A percentile compares a stretch with the other conserved stretches of the same genome.
These are phyloP conservation scores for Lepidostoma basale DNA, from an alignment of 1,140 invertebrate species.

Conservation along the genomic window DNA sequence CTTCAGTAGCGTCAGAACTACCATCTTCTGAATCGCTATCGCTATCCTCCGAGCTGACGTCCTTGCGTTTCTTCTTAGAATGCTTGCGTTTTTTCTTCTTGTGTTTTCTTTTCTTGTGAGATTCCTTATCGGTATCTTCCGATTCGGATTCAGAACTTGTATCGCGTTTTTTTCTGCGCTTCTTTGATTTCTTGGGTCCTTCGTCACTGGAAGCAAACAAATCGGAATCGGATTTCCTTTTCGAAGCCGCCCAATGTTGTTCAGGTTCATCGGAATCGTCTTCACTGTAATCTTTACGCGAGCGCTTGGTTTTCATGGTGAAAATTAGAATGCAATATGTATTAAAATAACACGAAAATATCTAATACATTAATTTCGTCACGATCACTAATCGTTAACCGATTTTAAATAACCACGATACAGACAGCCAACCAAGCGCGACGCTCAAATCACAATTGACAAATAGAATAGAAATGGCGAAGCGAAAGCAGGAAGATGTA, in stretches of 20 bases:
- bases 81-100: slow-evolving; percentile 62
- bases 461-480: too few species aligned
- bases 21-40: slow-evolving; percentile 47
- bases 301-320: slow-evolving; percentile 34
- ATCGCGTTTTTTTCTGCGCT: slow-evolving; percentile 56
- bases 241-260: background rate
- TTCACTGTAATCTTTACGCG: slow-evolving; percentile 1
- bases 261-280: slow-evolving; percentile 5
- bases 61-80: slow-evolving; percentile 54
- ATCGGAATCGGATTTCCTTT: slow-evolving; percentile 1
- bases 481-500: too few species aligned
- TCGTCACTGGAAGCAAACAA: slow-evolving; percentile 28
- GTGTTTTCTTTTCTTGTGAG: slow-evolving; percentile 57
- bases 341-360: too few species aligned
- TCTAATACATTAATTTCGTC: too few species aligned
- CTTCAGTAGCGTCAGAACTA: slow-evolving; percentile 52
- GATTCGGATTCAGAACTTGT: slow-evolving; percentile 54
- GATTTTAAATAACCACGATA: too few species aligned
- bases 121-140: slow-evolving; percentile 53
- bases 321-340: too few species aligned
- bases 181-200: slow-evolving; percentile 51
- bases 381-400: too few species aligned
- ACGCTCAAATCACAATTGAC: too few species aligned
- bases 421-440: too few species aligned
- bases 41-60: slow-evolving; percentile 48